Evolutionary conservation across 2,888 invertebrate genomes (phyloP), one percentile per base, ranked within the genome.

Genomic region (Periphyllus acericola): DNA sequence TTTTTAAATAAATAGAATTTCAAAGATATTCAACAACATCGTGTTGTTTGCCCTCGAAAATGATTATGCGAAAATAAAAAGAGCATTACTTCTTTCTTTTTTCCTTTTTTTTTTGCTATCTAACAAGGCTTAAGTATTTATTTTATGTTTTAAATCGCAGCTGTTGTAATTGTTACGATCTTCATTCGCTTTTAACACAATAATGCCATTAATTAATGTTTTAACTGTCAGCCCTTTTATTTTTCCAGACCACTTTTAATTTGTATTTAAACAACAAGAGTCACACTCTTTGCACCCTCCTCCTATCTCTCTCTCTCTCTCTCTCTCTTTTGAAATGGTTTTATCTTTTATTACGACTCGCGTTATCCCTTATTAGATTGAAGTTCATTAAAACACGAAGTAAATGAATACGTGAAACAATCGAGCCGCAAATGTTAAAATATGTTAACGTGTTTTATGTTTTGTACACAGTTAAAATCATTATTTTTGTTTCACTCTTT

Each of bases 301-400:
- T 82, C 34, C 3, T 3, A 21, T 2, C 34, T 82, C n/a, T 52
- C 32, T 81, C 21, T 60, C 60, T 14, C 60, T 60, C 60, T 60
- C 0, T 0, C n/a, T 4, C 29, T 74, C 21, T 55, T 40, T 74
- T 55, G 21, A 81, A 81, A 81, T 29, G 29, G 29, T 52, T 83
- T 72, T 72, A 71, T 76, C 17, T 21, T 52, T 25, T 60, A 75
- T 14, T 60, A 36, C 36, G 3, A 21, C 74, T n/a, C 76, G 34
- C 68, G 84, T 78, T 85, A 78, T 85, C 34, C 46, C 78, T 85
- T 78, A 85, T 85, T 85, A 85, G 76, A 85, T 78, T 78, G 19
- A 19, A 84, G 76, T 84, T 84, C 84, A 84, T 84, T 84, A 68
- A 52, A 85, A 78, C 34, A n/a, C n/a, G 46, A 34, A 46, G 32